These are phyloP conservation scores for Leptinotarsa peninsularis DNA, from an alignment of 2,888 invertebrate species.

Conservation along the genomic window DNA sequence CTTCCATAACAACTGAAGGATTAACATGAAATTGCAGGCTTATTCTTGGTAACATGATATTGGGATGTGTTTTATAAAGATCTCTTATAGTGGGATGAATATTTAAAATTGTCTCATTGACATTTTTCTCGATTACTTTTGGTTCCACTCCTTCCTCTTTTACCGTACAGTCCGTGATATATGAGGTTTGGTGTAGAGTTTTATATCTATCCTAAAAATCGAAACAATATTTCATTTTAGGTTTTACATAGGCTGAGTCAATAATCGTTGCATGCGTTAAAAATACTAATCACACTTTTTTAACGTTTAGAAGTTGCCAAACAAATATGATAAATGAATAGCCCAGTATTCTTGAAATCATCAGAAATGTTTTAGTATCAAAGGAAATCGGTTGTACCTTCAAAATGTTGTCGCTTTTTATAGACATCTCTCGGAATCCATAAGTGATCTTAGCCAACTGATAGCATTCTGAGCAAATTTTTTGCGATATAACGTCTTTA, in stretches of 20 bases:
- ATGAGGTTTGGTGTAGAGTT: too few species aligned
- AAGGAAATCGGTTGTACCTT: background rate
- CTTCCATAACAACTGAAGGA: conserved; percentile 48
- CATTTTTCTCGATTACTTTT: background rate
- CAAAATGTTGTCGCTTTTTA: background rate
- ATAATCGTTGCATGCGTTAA: too few species aligned
- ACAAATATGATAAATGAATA: too few species aligned
- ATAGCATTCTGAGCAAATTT: background rate
- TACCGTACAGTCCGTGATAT: background rate
- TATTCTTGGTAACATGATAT: conserved; percentile 44
- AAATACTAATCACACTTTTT: too few species aligned
- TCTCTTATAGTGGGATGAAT: conserved; percentile 46
- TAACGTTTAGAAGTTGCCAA: too few species aligned
- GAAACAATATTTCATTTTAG: too few species aligned
- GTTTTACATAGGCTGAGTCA: too few species aligned
- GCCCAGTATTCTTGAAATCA: too few species aligned
- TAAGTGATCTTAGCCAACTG: background rate
- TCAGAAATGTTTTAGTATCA: too few species aligned
- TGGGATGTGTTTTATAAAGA: conserved; percentile 42
- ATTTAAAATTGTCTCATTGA: conserved; percentile 24
- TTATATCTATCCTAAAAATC: too few species aligned
- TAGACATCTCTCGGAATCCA: background rate
- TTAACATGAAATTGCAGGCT: conserved; percentile 40
- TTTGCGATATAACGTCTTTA: background rate
- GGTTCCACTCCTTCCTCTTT: background rate